phyloP scores from a whole-genome alignment of 2,797 vertebrate genomes.

The Manis crassicaudata region DNA sequence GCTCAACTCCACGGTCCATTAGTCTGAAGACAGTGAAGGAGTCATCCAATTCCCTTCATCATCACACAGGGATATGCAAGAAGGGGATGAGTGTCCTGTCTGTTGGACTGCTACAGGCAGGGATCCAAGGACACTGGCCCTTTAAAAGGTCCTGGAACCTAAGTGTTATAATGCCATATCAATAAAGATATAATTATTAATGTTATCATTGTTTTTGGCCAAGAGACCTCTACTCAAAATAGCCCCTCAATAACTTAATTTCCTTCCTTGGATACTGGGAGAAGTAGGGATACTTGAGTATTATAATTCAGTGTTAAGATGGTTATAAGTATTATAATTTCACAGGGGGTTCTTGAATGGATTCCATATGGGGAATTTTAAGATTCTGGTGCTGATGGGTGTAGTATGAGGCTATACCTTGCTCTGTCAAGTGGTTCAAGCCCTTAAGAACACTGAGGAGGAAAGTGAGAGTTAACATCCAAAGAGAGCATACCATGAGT shows the following conservation, averaged over 20 bases:
- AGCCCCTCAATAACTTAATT: neutral
- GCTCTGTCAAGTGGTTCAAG: constrained; percentile 30
- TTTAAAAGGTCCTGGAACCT: constrained; percentile 26
- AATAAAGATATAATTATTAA: constrained; percentile 46
- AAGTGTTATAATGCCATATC: constrained; percentile 15
- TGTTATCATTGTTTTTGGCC: neutral
- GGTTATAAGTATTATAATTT: constrained; percentile 27
- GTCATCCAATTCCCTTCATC: constrained; percentile 44
- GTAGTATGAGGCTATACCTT: neutral
- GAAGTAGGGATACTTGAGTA: constrained; percentile 36
- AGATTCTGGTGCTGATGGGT: constrained; percentile 28
- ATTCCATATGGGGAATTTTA: neutral
- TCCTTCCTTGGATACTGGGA: neutral
- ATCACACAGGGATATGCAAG: neutral
- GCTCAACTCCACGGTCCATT: neutral
- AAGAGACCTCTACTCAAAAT: neutral
- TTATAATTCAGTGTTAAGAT: neutral
- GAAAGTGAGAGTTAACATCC: neutral
- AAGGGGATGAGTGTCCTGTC: neutral
- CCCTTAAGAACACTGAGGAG: constrained; percentile 4
- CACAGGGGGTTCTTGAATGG: constrained; percentile 16
- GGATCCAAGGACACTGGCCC: neutral
- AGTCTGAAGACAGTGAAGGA: constrained; percentile 22
- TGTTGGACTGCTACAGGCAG: neutral
- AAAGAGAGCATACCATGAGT: neutral